Percentiles rank a stretch among this genome's conserved stretches.
phyloP scores from a whole-genome alignment of 2,113 vertebrate species.

The Myodes glareolus region DNA sequence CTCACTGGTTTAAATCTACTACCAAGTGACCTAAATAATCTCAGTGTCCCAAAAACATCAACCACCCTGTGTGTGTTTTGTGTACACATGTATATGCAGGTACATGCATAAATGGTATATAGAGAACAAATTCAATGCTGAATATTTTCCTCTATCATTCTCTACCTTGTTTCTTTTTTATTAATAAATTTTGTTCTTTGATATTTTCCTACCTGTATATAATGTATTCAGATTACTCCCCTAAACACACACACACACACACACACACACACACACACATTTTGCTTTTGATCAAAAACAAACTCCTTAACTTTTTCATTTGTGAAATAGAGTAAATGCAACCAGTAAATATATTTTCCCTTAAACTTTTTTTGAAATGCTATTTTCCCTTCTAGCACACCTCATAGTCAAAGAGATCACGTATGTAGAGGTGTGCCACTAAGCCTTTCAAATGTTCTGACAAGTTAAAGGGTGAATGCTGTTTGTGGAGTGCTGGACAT shows the following conservation, averaged over 20 bases:
- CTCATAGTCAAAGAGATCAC: background rate
- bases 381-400: background rate
- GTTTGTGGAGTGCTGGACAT: background rate
- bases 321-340: background rate
- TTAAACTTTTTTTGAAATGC: background rate
- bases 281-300: background rate
- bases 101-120: background rate
- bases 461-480: background rate
- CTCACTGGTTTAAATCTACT: background rate
- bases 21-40: background rate
- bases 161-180: background rate
- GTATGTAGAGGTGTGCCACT: background rate
- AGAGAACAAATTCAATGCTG: background rate
- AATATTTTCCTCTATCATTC: background rate
- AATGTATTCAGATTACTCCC: background rate
- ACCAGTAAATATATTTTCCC: background rate
- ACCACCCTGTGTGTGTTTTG: background rate
- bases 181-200: background rate
- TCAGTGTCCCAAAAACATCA: background rate
- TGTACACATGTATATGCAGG: background rate
- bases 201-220: background rate
- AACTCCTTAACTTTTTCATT: background rate
- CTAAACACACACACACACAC: background rate
- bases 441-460: background rate
- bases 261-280: background rate